Conservation (phyloP, 2,797 vertebrate species). For the Argya squamiceps region DNA sequence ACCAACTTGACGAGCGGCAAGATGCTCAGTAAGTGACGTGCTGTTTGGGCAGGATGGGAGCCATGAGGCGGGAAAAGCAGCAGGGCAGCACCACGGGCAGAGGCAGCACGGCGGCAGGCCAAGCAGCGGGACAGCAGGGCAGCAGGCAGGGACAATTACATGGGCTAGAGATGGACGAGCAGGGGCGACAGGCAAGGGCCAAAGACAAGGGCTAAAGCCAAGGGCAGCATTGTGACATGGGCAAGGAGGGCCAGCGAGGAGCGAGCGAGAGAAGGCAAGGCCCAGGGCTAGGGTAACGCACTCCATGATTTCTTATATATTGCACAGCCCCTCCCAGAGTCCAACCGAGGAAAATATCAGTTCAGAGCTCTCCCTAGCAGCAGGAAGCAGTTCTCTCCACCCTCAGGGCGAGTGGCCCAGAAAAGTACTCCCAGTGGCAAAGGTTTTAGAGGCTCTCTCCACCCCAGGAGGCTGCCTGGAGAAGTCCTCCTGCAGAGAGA, state of each 20-base stretch:
- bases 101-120: background rate
- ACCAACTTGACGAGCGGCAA: rapidly evolving
- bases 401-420: rapidly evolving
- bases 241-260: rapidly evolving
- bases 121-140: background rate
- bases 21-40: rapidly evolving
- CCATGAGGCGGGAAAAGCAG: rapidly evolving
- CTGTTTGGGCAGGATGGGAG: background rate
- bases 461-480: background rate
- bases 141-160: background rate
- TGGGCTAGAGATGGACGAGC: rapidly evolving
- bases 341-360: background rate
- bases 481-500: background rate
- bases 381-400: background rate
- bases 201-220: background rate
- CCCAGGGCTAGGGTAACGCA: rapidly evolving
- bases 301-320: background rate
- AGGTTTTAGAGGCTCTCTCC: background rate
- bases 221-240: background rate
- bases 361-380: background rate
- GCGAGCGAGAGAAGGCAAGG: rapidly evolving
- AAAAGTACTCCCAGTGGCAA: too few relatives aligned
- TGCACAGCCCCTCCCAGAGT: rapidly evolving
- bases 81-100: background rate
- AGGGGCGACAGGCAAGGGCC: background rate